Conservation (phyloP, 2,797 vertebrate species). For the Semotilus atromaculatus region DNA sequence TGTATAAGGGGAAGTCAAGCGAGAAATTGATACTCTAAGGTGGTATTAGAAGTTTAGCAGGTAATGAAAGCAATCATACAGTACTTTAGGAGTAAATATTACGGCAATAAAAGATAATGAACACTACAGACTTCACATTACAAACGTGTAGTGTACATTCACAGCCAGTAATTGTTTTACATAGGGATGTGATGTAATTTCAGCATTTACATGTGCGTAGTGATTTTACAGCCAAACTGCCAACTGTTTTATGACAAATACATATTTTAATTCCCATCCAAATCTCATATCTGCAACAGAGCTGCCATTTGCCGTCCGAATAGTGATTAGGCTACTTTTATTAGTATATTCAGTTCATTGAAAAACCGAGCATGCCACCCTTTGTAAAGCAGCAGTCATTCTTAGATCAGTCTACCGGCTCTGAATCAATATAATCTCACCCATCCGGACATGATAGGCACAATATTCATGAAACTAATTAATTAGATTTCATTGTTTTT, state of each 20-base stretch:
- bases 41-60: not conserved
- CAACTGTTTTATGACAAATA: constrained; percentile 17
- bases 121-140: not conserved
- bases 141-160: not conserved
- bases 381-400: constrained; percentile 16
- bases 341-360: not conserved
- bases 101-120: not conserved
- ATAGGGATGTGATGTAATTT: not conserved
- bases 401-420: constrained; percentile 20
- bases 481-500: constrained; percentile 63
- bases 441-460: constrained; percentile 61
- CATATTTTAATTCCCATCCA: not conserved
- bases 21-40: not conserved
- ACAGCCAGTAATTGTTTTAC: not conserved
- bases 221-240: not conserved
- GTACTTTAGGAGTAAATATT: constrained; percentile 12
- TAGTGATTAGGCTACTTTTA: constrained; percentile 9
- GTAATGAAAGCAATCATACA: constrained; percentile 19
- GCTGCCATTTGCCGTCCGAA: not conserved
- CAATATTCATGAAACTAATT: constrained; percentile 68
- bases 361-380: not conserved
- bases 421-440: constrained; percentile 34
- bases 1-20: not conserved
- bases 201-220: not conserved
- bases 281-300: not conserved